These are phyloP conservation scores for Chelonus insularis DNA, from an alignment of 1,140 invertebrate species.

Conservation along the genomic window DNA sequence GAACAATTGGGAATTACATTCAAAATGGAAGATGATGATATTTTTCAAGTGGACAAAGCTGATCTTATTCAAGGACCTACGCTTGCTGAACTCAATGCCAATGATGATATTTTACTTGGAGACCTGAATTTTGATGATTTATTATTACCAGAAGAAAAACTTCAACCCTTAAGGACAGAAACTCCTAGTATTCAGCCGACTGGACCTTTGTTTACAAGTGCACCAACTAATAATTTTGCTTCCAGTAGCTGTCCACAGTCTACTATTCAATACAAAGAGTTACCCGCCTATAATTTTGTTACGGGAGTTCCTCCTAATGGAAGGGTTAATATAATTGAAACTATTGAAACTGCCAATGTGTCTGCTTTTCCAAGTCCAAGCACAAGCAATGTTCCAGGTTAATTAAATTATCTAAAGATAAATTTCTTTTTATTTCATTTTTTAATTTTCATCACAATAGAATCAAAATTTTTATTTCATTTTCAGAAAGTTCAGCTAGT, in stretches of 20 bases:
- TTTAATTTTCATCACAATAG: constrained; percentile 6
- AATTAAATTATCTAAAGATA: no score
- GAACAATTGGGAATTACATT: constrained; percentile 57
- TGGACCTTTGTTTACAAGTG: constrained; percentile 38
- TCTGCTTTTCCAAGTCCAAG: constrained; percentile 50
- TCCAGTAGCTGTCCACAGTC: constrained; percentile 55
- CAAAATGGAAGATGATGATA: constrained; percentile 84
- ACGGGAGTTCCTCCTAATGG: constrained; percentile 45
- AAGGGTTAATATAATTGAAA: constrained; percentile 43
- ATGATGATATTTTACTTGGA: constrained; percentile 77
- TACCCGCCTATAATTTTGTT: constrained; percentile 37
- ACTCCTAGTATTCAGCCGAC: constrained; percentile 28
- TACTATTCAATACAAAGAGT: constrained; percentile 41
- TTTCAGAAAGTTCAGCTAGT: constrained; percentile 49
- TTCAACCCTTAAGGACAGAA: constrained; percentile 40
- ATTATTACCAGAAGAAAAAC: constrained; percentile 70
- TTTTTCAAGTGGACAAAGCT: constrained; percentile 86
- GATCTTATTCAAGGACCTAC: constrained; percentile 84
- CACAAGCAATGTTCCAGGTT: constrained; percentile 52
- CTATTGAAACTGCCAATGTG: constrained; percentile 38
- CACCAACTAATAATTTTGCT: constrained; percentile 35
- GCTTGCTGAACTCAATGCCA: constrained; percentile 83
- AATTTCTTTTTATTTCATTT: constrained; percentile 7
- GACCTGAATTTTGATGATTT: constrained; percentile 86
- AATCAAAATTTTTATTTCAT: background rate